Conservation (phyloP, 2,888 invertebrate species). For the Torymus tubicola region DNA sequence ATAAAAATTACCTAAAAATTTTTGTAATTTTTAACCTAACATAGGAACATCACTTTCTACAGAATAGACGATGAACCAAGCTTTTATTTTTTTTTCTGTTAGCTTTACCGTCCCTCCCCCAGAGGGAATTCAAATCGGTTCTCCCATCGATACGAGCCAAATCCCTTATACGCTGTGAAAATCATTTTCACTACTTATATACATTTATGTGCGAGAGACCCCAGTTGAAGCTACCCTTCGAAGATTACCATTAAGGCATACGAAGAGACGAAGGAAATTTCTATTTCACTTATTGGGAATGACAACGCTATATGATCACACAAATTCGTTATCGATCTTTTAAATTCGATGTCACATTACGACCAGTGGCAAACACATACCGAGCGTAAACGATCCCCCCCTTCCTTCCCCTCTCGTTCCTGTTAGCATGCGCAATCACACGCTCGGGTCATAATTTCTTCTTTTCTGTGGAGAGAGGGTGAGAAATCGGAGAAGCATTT, state of each 20-base stretch:
- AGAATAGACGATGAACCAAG: too few relatives aligned
- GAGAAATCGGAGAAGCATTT: conserved; percentile 2
- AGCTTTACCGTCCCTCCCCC: background rate
- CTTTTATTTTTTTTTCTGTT: background rate
- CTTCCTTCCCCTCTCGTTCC: too few relatives aligned
- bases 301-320: background rate
- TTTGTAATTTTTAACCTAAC: too few relatives aligned
- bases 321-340: conserved; percentile 25
- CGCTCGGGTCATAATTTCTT: conserved; percentile 19
- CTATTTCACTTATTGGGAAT: conserved; percentile 10
- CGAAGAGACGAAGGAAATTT: conserved; percentile 12
- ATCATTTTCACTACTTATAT: conserved; percentile 12
- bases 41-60: too few relatives aligned
- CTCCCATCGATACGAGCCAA: conserved; percentile 13
- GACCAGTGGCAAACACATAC: conserved; percentile 18
- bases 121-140: conserved; percentile 29
- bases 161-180: conserved; percentile 19
- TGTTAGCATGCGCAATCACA: conserved; percentile 25
- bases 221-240: background rate
- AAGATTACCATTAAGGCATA: conserved; percentile 14
- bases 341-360: background rate
- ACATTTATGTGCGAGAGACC: background rate
- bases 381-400: background rate
- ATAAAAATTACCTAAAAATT: too few relatives aligned
- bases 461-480: background rate